Percentiles rank a stretch among this genome's conserved stretches.
These are phyloP conservation scores for Sesia bembeciformis DNA, from an alignment of 2,888 invertebrate species.

Conservation along the genomic window DNA sequence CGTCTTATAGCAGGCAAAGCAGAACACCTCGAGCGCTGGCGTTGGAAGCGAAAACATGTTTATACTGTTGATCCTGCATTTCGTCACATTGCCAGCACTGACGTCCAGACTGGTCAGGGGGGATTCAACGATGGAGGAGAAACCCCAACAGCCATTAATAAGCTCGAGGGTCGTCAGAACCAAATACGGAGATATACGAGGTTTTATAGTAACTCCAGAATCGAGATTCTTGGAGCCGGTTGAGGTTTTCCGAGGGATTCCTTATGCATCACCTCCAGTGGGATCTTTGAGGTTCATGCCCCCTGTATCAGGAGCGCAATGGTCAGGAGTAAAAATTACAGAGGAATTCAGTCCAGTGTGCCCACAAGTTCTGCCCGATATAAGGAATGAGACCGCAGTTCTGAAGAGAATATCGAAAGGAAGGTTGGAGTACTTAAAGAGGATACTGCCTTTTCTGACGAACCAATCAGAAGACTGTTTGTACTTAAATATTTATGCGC, in stretches of 20 bases:
- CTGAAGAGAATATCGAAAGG: slow-evolving; percentile 91
- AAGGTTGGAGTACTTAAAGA: slow-evolving; percentile 88
- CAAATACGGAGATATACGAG: slow-evolving; percentile 90
- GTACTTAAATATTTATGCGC: slow-evolving; percentile 96
- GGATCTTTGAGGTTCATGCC: slow-evolving; percentile 96
- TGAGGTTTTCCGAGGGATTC: slow-evolving; percentile 94
- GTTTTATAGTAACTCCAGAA: slow-evolving; percentile 88
- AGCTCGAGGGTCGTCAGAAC: slow-evolving; percentile 90
- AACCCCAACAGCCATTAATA: slow-evolving; percentile 66
- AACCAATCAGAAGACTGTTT: slow-evolving; percentile 98
- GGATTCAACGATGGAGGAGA: slow-evolving; percentile 68
- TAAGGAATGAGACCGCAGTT: slow-evolving; percentile 88
- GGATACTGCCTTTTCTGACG: slow-evolving; percentile 88
- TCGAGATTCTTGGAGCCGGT: slow-evolving; percentile 89
- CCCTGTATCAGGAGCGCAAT: slow-evolving; percentile 93
- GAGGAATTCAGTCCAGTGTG: slow-evolving; percentile 93
- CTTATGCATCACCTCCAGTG: slow-evolving; percentile 94
- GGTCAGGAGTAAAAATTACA: slow-evolving; percentile 92
- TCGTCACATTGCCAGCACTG: slow-evolving; percentile 67
- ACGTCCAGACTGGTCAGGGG: slow-evolving; percentile 58
- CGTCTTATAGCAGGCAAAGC: slow-evolving; percentile 57
- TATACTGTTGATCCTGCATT: slow-evolving; percentile 55
- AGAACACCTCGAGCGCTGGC: slow-evolving; percentile 45
- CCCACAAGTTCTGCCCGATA: slow-evolving; percentile 91
- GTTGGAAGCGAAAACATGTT: slow-evolving; percentile 60